These are phyloP conservation scores for Panzeria rudis DNA, from an alignment of 2,888 invertebrate genomes.

Conservation along the genomic window DNA sequence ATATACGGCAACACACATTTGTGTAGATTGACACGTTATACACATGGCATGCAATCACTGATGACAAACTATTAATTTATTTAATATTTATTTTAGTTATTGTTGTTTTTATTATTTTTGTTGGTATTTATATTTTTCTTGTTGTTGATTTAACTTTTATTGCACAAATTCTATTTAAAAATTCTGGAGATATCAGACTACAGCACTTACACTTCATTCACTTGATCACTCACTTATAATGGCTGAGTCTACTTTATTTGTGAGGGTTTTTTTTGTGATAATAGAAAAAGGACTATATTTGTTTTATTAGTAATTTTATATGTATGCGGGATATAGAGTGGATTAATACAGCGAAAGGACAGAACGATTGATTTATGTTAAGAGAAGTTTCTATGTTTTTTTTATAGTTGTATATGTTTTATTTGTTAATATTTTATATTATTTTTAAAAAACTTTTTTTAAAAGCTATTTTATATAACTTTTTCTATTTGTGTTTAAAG, in stretches of 20 bases:
- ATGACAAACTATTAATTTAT: constrained; percentile 67
- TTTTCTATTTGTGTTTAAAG: constrained; percentile 41
- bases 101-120: constrained; percentile 49
- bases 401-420: neutral
- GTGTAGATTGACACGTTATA: constrained; percentile 82
- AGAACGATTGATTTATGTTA: constrained; percentile 23
- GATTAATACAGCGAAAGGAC: constrained; percentile 27
- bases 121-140: constrained; percentile 36
- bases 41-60: constrained; percentile 81
- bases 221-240: constrained; percentile 16
- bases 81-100: constrained; percentile 41
- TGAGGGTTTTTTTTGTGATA: neutral
- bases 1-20: constrained; percentile 84
- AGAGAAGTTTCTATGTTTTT: constrained; percentile 12
- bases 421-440: neutral
- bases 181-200: constrained; percentile 11
- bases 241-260: neutral
- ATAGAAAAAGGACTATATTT: constrained; percentile 1
- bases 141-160: constrained; percentile 25
- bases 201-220: constrained; percentile 1
- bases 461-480: constrained; percentile 33
- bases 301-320: constrained; percentile 22
- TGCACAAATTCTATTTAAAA: neutral
- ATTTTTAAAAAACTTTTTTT: constrained; percentile 36
- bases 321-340: constrained; percentile 12